phyloP scores from a whole-genome alignment of 2,113 vertebrate genomes.

The Sitta europaea region DNA sequence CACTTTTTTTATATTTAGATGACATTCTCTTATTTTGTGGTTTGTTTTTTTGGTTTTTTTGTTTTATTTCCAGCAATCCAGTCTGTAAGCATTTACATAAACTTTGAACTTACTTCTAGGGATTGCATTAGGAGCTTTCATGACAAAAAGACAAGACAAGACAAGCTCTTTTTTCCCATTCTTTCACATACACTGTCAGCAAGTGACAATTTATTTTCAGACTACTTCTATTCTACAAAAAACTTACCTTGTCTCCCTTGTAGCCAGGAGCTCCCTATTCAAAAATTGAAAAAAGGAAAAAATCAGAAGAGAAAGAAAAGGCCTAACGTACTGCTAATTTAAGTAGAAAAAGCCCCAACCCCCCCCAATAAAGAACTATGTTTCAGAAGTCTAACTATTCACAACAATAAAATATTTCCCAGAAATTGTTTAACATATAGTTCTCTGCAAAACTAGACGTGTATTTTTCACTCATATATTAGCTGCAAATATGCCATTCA shows the following conservation, averaged over 20 bases:
- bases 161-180: neutral
- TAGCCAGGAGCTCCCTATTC: slow-evolving; percentile 79
- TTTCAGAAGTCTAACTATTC: neutral
- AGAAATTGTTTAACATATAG: neutral
- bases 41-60: too few relatives aligned
- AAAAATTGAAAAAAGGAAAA: neutral
- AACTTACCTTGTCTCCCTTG: slow-evolving; percentile 84
- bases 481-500: neutral
- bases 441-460: neutral
- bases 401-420: neutral
- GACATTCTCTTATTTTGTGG: neutral
- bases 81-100: neutral
- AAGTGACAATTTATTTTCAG: neutral
- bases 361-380: fast-evolving
- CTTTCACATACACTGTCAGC: neutral
- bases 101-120: neutral
- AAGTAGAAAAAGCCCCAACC: neutral
- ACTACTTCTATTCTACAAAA: neutral
- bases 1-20: neutral
- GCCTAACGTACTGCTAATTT: neutral
- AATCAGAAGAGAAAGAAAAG: neutral
- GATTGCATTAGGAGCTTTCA: neutral
- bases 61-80: neutral
- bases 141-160: neutral
- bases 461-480: neutral